Base-by-base conservation (phyloP, 2,888 invertebrate genomes). In the Hypsopygia costalis region DNA sequence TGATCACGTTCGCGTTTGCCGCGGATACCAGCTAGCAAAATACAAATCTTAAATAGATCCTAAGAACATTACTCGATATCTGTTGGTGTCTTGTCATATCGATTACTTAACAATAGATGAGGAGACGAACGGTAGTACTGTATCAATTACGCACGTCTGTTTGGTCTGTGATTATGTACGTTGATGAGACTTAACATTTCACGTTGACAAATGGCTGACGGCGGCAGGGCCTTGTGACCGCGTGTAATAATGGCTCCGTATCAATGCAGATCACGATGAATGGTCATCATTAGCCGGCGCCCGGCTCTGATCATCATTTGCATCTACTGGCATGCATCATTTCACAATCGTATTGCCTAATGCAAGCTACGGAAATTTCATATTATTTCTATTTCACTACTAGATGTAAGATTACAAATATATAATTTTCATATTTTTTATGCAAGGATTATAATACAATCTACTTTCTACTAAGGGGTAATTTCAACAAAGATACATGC, bases 201-300 rank as follows among this genome's bases (percentile, higher is more conserved):
- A 55, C 54, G 55, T 49, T 62, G 68, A 65, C 59, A 55, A 53
- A 59, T 60, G 54, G 53, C 39, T 51, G 54, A 58, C 47, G 52
- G 54, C 55, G 55, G 56, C 44, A 16, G 49, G 58, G 51, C 54
- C 69, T 61, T 65, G 71, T 60, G 63, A 54, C 60, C 52, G 54
- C 53, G 46, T 52, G 61, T 70, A 73, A 71, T 76, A 70, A 76
- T 71, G 77, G 69, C 61, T 69, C 62, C 68, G 70, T 70, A 78
- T 81, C 74, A 77, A 76, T 70, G 74, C 69, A 69, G 75, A 81
- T 81, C 67, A 75, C 69, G 68, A 80, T 85, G 81, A 85, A 86
- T 86, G 75, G 71, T 58, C 55, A 66, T 80, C 81, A 85, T 87
- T 86, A 86, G 67, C 66, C 54, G 57, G 47, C 54, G 62, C 4